These are phyloP conservation scores for Epizoanthus ramosus DNA, from an alignment of 92 coral and sea anemone species.

Conservation along the genomic window DNA sequence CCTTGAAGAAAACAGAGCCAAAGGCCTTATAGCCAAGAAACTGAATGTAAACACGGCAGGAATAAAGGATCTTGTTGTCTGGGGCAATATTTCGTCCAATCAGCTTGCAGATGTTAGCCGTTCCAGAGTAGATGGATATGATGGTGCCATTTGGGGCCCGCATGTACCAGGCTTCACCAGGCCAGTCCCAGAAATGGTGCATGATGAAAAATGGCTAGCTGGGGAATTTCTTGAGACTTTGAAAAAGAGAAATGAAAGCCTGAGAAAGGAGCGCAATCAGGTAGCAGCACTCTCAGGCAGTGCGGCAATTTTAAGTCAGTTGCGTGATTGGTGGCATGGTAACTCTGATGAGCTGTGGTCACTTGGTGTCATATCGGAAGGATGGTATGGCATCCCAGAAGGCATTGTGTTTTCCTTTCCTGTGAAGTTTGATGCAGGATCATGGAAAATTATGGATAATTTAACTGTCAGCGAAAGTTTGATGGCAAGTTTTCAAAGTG, in stretches of 20 bases:
- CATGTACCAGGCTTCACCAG: constrained; percentile 90
- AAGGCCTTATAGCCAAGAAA: constrained; percentile 83
- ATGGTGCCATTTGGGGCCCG: constrained; percentile 99
- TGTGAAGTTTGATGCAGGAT: constrained; percentile 76
- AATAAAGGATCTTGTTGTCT: constrained; percentile 82
- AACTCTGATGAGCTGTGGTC: constrained; percentile 79
- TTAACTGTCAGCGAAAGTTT: constrained; percentile 64
- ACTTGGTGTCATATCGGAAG: constrained; percentile 86
- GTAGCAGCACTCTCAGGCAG: constrained; percentile 72
- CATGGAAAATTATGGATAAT: constrained; percentile 83
- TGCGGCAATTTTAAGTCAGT: constrained; percentile 73
- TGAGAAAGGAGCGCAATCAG: constrained; percentile 31
- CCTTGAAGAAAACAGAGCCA: constrained; percentile 85
- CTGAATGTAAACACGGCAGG: constrained; percentile 90
- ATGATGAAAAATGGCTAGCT: constrained; percentile 93
- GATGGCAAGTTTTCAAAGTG: constrained; percentile 56
- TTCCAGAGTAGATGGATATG: constrained; percentile 92
- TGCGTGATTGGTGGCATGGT: constrained; percentile 80
- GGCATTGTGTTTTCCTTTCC: constrained; percentile 92
- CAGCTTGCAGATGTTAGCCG: constrained; percentile 71
- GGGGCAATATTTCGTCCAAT: constrained; percentile 84
- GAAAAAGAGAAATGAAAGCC: constrained; percentile 57
- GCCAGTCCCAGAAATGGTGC: constrained; percentile 92
- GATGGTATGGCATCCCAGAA: constrained; percentile 92
- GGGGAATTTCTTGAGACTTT: constrained; percentile 78